Percentiles rank a stretch among this genome's conserved stretches.
phyloP scores from a whole-genome alignment of 1,140 invertebrate species.

The Forficula auricularia region DNA sequence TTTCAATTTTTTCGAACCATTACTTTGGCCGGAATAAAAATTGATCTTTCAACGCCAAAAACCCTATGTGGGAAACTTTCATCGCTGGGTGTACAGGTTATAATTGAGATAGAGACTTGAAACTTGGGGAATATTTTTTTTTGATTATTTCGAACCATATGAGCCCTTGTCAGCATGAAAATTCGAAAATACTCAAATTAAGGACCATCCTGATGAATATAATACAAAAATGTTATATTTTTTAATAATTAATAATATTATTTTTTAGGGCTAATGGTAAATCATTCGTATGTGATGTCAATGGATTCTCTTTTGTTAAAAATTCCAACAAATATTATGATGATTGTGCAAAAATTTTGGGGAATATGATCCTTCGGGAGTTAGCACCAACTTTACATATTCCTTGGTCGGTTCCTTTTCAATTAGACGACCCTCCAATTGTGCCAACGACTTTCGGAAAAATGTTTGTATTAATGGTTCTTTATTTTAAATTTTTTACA shows the following conservation, averaged over 20 bases:
- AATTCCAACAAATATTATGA: constrained; percentile 99
- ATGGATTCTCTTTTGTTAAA: constrained; percentile 99
- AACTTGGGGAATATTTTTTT: no score
- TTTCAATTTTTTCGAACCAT: no score
- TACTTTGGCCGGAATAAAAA: no score
- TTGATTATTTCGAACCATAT: no score
- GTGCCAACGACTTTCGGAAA: constrained; percentile 98
- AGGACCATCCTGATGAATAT: no score
- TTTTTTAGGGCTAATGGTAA: constrained; percentile 80
- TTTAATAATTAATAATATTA: constrained; percentile 8
- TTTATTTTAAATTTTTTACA: constrained; percentile 3
- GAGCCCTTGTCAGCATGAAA: no score
- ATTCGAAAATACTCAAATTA: no score
- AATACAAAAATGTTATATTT: no score
- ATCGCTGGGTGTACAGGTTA: no score
- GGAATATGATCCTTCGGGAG: constrained; percentile 82
- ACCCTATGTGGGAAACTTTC: no score
- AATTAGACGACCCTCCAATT: constrained; percentile 94
- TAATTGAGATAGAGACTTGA: no score
- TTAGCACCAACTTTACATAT: constrained; percentile 89
- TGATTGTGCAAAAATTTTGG: constrained; percentile 94
- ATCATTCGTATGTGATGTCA: constrained; percentile 98
- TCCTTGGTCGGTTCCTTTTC: constrained; percentile 91
- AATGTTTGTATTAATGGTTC: constrained; percentile 46
- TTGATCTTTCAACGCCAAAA: no score